phyloP scores from a whole-genome alignment of 2,113 vertebrate species.

The Oenanthe oenanthe region DNA sequence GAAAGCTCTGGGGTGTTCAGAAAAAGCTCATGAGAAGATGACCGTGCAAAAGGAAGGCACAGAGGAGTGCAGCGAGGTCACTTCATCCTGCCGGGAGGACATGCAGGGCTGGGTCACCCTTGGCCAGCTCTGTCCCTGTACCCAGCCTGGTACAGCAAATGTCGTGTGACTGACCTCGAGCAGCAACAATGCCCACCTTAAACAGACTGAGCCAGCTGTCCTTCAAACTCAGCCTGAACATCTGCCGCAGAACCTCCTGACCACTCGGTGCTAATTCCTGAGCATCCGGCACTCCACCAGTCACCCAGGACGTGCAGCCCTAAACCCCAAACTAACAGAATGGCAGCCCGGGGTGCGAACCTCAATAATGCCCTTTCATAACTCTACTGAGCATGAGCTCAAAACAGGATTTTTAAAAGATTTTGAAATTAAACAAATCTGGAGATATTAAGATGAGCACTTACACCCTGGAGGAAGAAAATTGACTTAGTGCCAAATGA shows the following conservation, averaged over 20 bases:
- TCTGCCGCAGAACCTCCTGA: neutral
- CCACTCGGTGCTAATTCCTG: neutral
- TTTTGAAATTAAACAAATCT: neutral
- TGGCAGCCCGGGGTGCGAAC: neutral
- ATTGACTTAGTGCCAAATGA: neutral
- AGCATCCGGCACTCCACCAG: neutral
- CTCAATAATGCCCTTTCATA: accelerated
- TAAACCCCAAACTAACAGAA: neutral
- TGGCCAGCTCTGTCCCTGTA: neutral
- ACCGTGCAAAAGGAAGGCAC: neutral
- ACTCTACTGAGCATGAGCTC: neutral
- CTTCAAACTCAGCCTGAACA: neutral
- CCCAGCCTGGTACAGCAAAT: neutral
- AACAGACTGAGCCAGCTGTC: accelerated
- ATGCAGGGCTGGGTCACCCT: neutral
- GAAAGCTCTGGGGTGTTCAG: neutral
- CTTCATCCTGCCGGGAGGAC: accelerated
- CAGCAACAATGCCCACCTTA: accelerated
- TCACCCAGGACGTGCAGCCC: neutral
- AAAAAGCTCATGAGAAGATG: accelerated
- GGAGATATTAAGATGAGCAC: neutral
- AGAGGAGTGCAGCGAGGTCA: accelerated
- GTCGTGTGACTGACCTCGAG: accelerated
- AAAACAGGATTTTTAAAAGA: neutral
- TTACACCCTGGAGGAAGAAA: neutral